Evolutionary conservation across 2,888 invertebrate species (phyloP), one percentile per base, ranked within the genome.

Genomic region (Pseudoips prasinana): DNA sequence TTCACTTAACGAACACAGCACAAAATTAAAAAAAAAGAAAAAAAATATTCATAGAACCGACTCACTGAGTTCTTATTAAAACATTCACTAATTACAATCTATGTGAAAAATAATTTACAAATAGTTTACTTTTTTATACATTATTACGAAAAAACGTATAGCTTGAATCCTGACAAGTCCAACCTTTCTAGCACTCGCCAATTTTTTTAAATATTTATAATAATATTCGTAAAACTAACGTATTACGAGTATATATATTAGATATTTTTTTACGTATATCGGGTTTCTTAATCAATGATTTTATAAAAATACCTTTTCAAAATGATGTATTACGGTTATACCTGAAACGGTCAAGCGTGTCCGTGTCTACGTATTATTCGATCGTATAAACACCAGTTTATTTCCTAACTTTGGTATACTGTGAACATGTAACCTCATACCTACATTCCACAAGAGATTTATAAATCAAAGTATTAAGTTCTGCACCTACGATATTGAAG

Each of bases 401-500:
- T 75, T 72, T 71, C 62, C 87, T 89, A 89, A 80, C 89, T 89
- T 89, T 89, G 89, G 89, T 89, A 89, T 89, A 86, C 87, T 79
- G 80, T 81, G 78, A 79, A 79, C 74, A 74, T 68, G 67, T 71
- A 64, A 73, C 64, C 57, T 63, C 67, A 60, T 65, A 72, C 64
- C 64, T 70, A 73, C 69, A 59, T 68, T 73, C 73, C 72, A 62
- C 73, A 73, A 68, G 73, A 66, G 66, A 68, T 71, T 46, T 46
- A 44, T 46, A 60, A 56, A 53, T 65, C 51, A 56, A 56, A 43
- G 45, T 39, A 51, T 51, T 44, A 52, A 52, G 50, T 51, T 46
- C 72, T 71, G 73, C 69, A 67, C 72, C 75, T 74, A 79, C 73
- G 66, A 65, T 66, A 72, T 64, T 70, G 79, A 83, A 82, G 85